Conservation (phyloP, 2,797 vertebrate genomes). For the Fratercula arctica region DNA sequence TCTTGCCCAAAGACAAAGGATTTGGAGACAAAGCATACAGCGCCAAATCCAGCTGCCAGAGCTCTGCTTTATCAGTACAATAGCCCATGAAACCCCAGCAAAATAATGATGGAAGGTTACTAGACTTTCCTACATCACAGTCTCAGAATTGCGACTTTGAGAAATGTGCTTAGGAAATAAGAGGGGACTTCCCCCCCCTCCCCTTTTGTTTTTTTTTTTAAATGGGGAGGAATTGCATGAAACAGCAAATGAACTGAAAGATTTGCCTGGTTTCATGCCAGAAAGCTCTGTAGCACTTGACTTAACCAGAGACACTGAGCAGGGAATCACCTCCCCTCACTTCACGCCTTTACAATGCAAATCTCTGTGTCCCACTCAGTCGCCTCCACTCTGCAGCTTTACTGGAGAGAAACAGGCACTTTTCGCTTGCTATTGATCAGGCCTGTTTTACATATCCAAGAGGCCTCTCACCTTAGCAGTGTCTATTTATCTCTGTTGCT, state of each 20-base stretch:
- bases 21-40: not conserved
- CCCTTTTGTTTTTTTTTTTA: not conserved
- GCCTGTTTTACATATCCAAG: not conserved
- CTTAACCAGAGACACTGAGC: not conserved
- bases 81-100: not conserved
- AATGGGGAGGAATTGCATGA: not conserved
- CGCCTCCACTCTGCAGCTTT: not conserved
- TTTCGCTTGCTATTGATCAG: not conserved
- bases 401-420: not conserved
- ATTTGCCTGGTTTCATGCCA: not conserved
- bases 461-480: not conserved
- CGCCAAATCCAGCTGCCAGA: not conserved
- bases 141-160: not conserved
- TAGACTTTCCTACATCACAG: not conserved
- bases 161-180: not conserved
- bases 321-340: not conserved
- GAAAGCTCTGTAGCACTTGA: not conserved
- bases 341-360: not conserved
- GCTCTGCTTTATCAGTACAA: not conserved
- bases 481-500: not conserved
- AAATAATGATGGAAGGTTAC: not conserved
- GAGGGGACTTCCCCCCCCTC: accelerated
- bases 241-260: not conserved
- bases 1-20: not conserved
- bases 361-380: not conserved